A percentile compares a stretch with the other conserved stretches of the same genome.
Conservation (phyloP, 2,797 vertebrate genomes). For the Kryptopterus vitreolus region DNA sequence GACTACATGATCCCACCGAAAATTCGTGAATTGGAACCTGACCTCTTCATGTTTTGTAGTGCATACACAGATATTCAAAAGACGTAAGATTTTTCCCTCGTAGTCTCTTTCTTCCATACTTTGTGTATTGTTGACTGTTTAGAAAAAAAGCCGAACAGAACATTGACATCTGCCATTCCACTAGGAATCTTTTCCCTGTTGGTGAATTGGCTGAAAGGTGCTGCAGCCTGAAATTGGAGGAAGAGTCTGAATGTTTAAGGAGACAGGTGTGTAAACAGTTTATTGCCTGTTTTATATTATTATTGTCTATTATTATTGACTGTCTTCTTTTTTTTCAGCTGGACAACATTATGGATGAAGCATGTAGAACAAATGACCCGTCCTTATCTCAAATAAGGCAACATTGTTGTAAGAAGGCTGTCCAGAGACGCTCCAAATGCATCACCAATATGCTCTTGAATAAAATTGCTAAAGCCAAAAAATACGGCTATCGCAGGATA, state of each 20-base stretch:
- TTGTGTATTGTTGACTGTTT: background rate
- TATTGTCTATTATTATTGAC: too few species aligned
- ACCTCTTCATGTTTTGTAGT: constrained; percentile 64
- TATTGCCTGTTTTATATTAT: background rate
- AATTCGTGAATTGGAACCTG: background rate
- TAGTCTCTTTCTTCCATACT: background rate
- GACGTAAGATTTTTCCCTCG: constrained; percentile 60
- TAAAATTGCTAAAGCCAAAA: constrained; percentile 60
- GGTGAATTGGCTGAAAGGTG: constrained; percentile 63
- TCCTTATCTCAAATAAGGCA: constrained; percentile 28
- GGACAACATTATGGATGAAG: constrained; percentile 27
- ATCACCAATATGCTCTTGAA: constrained; percentile 60
- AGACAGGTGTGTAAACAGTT: constrained; percentile 60
- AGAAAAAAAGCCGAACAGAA: background rate
- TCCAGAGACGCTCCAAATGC: constrained; percentile 53
- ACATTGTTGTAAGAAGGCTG: constrained; percentile 62
- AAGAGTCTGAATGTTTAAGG: constrained; percentile 57
- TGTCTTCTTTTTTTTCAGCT: constrained; percentile 58
- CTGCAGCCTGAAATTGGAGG: constrained; percentile 61
- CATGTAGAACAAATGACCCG: constrained; percentile 50
- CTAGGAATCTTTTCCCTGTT: constrained; percentile 38
- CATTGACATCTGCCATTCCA: background rate
- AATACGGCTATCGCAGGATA: constrained; percentile 58
- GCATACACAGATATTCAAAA: constrained; percentile 58
- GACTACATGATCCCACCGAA: constrained; percentile 53